Evolutionary conservation across 2,888 invertebrate genomes (phyloP), one percentile per base, ranked within the genome.

Genomic region (Azorinus chamasolen): DNA sequence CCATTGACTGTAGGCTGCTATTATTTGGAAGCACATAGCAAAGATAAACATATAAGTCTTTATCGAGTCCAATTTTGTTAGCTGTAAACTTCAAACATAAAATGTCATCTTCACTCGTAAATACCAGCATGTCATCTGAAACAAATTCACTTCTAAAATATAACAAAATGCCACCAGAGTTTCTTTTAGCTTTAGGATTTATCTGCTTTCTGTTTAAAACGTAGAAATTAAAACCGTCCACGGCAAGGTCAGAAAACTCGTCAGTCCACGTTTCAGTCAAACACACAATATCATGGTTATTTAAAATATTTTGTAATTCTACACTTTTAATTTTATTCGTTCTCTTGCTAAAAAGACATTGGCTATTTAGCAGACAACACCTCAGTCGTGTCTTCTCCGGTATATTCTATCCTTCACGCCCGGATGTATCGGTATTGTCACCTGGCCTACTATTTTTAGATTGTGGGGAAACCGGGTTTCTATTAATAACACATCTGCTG

Each of bases 231-330:
- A 63, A 63, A 1, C 63, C 63, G 10, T 63, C 39, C 24, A 46
- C 27, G 14, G 50, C 20, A 22, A 63, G 18, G 18, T 48, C 48
- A n/a, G 48, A 48, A 20, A 63, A 64, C 45, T 64, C 45, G 27
- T 54, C 54, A 3, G 58, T 37, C 58, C 57, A 66, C 25, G 50
- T 66, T 58, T 66, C 66, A 3, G 58, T 66, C 1, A 66, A 25
- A 14, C 55, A 37, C 14, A 66, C 41, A 37, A 57, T 16, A 37
- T 58, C 58, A 50, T 50, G 32, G 24, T 37, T 37, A 6, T 12
- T 6, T 25, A 66, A 57, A 14, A 66, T 50, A 6, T 22, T 4
- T 50, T 41, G 45, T 20, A 66, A 18, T 51, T 66, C 65, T 41
- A 46, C 18, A 14, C n/a, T n/a, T n/a, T 48, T 8, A n/a, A 48